Base-by-base conservation (phyloP, 2,113 vertebrate species). In the Formicarius rufipectus region DNA sequence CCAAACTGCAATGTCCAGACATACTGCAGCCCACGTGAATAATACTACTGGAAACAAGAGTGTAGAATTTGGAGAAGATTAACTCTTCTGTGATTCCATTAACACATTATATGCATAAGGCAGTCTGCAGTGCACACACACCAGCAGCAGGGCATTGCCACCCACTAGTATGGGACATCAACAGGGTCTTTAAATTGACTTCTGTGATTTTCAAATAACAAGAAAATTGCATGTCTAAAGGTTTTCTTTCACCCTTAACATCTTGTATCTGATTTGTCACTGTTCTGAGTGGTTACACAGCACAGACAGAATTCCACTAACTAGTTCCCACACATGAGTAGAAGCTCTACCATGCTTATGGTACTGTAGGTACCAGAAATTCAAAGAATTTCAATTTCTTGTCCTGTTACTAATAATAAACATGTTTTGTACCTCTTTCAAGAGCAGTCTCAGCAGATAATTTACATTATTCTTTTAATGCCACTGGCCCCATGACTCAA, bases 381-480 rank as follows among this genome's bases (percentile, higher is more conserved):
- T 53, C 2, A 53, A 81, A 78, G 37, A 69, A 77, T 71, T 90
- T 94, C 6, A 33, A 64, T 60, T 64, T 53, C 69, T 83, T 81
- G 10, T 8, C 30, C 72, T 53, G 15, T 25, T 90, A 9, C 55
- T 85, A 78, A 87, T 42, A 84, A 55, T 78, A 93, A 66, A 86
- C 20, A 75, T 33, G 25, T 24, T 84, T 83, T 85, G 9, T 63
- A 47, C 33, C 27, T 77, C 79, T 95, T 91, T 79, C 69, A 73
- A 72, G 92, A 95, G 63, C 35, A 81, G 33, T 69, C 22, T 58
- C 9, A 7, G 35, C 53, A 50, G 37, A 84, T 24, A 93, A 79
- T 44, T 96, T 88, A 93, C 74, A 67, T 75, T 85, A 89, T 33
- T 85, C 82, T 82, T 90, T 75, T 50, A 68, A 76, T 78, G 74